phyloP scores from a whole-genome alignment of 2,113 vertebrate species.

The Istiophorus platypterus region DNA sequence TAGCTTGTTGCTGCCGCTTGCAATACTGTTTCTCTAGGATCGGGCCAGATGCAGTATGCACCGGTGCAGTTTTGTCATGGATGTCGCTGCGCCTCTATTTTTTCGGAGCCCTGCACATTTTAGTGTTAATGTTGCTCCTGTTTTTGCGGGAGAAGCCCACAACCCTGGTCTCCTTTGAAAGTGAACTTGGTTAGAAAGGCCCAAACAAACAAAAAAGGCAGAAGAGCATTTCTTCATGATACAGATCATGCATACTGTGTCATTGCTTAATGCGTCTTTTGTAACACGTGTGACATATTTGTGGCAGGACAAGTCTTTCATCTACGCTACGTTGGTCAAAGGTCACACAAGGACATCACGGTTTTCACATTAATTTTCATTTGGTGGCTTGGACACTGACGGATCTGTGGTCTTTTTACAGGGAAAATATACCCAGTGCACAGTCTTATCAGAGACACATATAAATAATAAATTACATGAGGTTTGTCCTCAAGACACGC shows the following conservation, averaged over 20 bases:
- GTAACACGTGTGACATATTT: neutral
- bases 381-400: slow-evolving; percentile 5
- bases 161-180: too few species aligned
- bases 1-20: slow-evolving; percentile 2
- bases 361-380: neutral
- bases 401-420: slow-evolving; percentile 13
- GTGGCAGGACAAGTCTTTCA: neutral
- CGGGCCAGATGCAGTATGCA: slow-evolving; percentile 12
- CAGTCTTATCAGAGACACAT: slow-evolving; percentile 13
- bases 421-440: slow-evolving; percentile 6
- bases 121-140: neutral
- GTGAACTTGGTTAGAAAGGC: too few species aligned
- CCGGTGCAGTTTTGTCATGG: slow-evolving; percentile 25
- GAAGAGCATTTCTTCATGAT: neutral
- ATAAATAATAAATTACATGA: slow-evolving; percentile 48
- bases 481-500: slow-evolving; percentile 26
- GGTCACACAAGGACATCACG: neutral
- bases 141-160: too few species aligned
- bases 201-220: too few species aligned
- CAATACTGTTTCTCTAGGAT: neutral
- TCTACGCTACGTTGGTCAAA: neutral
- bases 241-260: neutral
- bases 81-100: slow-evolving; percentile 15
- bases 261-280: neutral
- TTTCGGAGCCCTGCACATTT: slow-evolving; percentile 7